Percentiles rank a stretch among this genome's conserved stretches.
These are phyloP conservation scores for Apamea epomidion DNA, from an alignment of 2,888 invertebrate species.

Conservation along the genomic window DNA sequence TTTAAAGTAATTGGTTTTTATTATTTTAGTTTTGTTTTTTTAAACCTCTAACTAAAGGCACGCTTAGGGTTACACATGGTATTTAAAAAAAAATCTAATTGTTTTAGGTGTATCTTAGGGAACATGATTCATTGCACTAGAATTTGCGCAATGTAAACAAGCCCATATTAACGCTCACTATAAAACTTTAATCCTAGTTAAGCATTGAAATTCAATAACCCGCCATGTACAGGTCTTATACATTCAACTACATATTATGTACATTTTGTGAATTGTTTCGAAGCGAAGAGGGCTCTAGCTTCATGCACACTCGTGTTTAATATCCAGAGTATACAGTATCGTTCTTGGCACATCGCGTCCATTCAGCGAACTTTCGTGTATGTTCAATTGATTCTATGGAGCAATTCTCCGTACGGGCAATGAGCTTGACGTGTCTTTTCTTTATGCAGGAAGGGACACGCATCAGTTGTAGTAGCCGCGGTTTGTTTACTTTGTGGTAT, in stretches of 20 bases:
- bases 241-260: neutral
- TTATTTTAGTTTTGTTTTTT: neutral
- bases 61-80: too few relatives aligned
- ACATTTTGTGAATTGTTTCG: constrained; percentile 61
- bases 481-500: neutral
- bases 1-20: neutral
- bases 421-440: constrained; percentile 11
- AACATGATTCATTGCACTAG: constrained; percentile 27
- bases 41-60: neutral
- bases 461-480: constrained; percentile 15
- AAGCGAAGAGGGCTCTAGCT: constrained; percentile 53
- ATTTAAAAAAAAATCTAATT: neutral
- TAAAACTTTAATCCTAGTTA: constrained; percentile 28
- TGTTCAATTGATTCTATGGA: constrained; percentile 42
- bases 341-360: constrained; percentile 47
- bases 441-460: constrained; percentile 18
- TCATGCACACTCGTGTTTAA: constrained; percentile 23
- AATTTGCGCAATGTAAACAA: constrained; percentile 28
- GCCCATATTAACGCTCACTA: neutral
- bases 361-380: constrained; percentile 63
- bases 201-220: constrained; percentile 28
- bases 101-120: neutral
- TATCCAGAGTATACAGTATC: constrained; percentile 22
- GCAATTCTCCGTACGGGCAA: constrained; percentile 25
- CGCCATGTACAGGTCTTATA: neutral